Evolutionary conservation across 2,888 invertebrate genomes (phyloP).

Genomic region (Ptilodon capucinus): DNA sequence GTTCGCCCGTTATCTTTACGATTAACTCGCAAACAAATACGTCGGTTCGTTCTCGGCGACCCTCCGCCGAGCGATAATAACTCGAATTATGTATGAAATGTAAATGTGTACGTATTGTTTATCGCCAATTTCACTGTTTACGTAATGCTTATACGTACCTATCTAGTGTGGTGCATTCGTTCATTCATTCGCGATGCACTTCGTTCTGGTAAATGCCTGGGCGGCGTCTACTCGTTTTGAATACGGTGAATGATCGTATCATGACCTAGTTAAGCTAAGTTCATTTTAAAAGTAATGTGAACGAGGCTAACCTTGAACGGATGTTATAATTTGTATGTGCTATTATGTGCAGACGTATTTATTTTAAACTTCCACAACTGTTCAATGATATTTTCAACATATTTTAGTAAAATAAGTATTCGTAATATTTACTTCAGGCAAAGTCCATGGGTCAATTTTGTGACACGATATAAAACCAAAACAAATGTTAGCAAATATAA

Average conservation of each 20-base stretch:
- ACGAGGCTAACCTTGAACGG: conserved; percentile 14
- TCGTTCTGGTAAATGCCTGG: conserved; percentile 2
- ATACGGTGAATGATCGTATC: conserved; percentile 18
- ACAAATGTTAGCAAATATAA: too few species aligned
- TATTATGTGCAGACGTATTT: neutral
- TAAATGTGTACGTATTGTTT: conserved; percentile 60
- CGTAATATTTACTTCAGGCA: too few species aligned
- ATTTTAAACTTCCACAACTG: neutral
- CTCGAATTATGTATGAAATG: conserved; percentile 62
- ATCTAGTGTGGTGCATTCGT: conserved; percentile 13
- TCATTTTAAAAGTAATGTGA: conserved; percentile 7
- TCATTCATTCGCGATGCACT: conserved; percentile 6
- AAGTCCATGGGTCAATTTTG: too few species aligned
- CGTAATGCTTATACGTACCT: conserved; percentile 52
- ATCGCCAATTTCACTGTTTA: conserved; percentile 37
- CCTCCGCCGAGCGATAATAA: conserved; percentile 58
- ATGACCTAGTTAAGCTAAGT: conserved; percentile 20
- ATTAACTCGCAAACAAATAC: conserved; percentile 72
- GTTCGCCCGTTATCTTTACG: conserved; percentile 68
- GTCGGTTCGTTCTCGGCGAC: conserved; percentile 42
- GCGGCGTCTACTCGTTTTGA: conserved; percentile 8
- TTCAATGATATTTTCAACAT: neutral
- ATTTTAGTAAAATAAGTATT: neutral
- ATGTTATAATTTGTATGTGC: conserved; percentile 5
- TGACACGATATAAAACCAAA: too few species aligned